Base-by-base conservation (phyloP, 2,113 vertebrate genomes). In the Oriolus oriolus region DNA sequence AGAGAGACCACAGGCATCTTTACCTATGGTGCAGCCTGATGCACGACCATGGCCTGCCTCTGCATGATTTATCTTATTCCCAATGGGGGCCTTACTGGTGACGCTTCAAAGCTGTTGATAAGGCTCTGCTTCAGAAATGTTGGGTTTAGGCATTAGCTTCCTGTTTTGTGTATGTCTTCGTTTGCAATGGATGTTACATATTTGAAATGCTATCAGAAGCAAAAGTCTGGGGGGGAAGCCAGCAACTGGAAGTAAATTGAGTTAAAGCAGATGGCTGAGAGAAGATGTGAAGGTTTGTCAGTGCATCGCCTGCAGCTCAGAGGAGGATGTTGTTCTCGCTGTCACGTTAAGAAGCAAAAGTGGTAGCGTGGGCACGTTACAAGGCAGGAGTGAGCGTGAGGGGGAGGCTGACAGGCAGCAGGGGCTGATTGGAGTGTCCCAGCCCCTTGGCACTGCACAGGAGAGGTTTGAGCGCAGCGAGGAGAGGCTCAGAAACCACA, bases 301-400 rank as follows among this genome's bases (percentile, higher is more conserved):
- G 12, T 21, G 16, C 0, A 0, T 59, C 0, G 7, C 66, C 50
- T 37, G 78, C 70, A 90, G 82, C 16, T 1, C 56, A 39, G 82
- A 52, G 74, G 66, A 76, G 47, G 57, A 27, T 85, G 50, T 53
- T 80, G 60, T 90, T 74, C 39, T 19, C 1, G 1, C 35, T 56
- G 50, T 69, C 47, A 16, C 1, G 1, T 61, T 79, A 50, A 54
- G 83, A 93, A 87, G 21, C 41, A 61, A 6, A 61, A 89, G 41
- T 49, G n/a, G 31, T 41, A 44, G 30, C 1, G 1, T 23, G 11
- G 49, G 59, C 28, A 15, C 0, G 0, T 79, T 35, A 21, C 11
- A 31, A 61, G 65, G 54, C 39, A 24, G 63, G 41, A 66, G 35
- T 4, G 59, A 65, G 49, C 1, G 2, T 9, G 45, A 37, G 28